Conservation (phyloP, 2,113 vertebrate genomes). For the Zosterops japonicus region DNA sequence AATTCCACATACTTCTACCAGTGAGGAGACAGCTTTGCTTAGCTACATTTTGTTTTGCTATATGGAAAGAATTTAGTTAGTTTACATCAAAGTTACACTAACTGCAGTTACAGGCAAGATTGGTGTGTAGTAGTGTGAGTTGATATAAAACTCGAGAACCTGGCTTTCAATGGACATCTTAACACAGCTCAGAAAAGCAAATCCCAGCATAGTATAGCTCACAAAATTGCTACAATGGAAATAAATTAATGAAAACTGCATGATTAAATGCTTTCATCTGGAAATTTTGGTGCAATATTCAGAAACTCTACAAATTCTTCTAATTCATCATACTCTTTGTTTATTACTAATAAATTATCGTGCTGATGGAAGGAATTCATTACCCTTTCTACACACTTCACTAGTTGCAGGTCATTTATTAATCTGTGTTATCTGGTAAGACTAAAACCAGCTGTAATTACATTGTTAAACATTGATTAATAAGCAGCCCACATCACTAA, state of each 20-base stretch:
- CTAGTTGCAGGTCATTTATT: constrained; percentile 92
- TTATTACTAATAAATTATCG: constrained; percentile 84
- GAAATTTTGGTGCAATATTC: constrained; percentile 78
- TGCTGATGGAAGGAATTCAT: constrained; percentile 83
- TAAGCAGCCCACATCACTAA: constrained; percentile 83
- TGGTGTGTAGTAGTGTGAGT: constrained; percentile 11
- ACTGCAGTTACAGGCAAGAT: constrained; percentile 5
- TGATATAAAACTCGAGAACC: constrained; percentile 14
- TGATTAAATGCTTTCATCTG: constrained; percentile 81
- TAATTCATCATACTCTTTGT: constrained; percentile 85
- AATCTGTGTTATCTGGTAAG: constrained; percentile 88
- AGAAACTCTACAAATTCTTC: constrained; percentile 75
- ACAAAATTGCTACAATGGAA: constrained; percentile 59
- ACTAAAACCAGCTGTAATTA: constrained; percentile 90
- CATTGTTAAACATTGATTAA: constrained; percentile 94
- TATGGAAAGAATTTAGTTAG: constrained; percentile 37
- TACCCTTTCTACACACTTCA: constrained; percentile 83
- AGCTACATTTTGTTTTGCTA: background rate
- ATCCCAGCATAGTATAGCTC: constrained; percentile 29
- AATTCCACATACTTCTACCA: background rate
- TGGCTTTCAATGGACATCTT: constrained; percentile 25
- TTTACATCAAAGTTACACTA: constrained; percentile 49
- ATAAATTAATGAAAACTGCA: constrained; percentile 71
- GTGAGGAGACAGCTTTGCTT: background rate
- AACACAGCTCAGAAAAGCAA: constrained; percentile 57